phyloP scores from a whole-genome alignment of 2,797 vertebrate species.

The Amblyraja radiata region DNA sequence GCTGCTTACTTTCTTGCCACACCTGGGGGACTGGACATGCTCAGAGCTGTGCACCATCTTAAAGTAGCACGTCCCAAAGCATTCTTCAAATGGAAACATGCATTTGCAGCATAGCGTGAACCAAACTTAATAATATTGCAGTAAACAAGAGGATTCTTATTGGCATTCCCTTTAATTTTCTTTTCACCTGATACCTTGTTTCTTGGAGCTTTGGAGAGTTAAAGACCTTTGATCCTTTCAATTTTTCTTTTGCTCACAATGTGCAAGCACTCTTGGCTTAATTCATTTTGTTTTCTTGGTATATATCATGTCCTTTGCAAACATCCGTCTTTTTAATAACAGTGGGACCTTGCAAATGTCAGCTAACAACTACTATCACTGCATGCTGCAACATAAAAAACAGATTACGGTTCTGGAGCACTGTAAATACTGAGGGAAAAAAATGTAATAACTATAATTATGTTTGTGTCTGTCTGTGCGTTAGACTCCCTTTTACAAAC shows the following conservation, averaged over 20 bases:
- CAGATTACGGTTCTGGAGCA: slow-evolving; percentile 41
- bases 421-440: slow-evolving; percentile 45
- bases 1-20: too few relatives aligned
- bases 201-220: neutral
- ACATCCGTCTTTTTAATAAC: slow-evolving; percentile 47
- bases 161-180: neutral
- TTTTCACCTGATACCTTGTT: neutral
- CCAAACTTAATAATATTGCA: neutral
- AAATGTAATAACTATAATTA: slow-evolving; percentile 49
- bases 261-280: slow-evolving; percentile 42
- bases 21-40: too few relatives aligned
- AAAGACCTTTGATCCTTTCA: slow-evolving; percentile 2
- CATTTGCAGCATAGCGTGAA: too few relatives aligned
- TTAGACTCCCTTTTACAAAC: slow-evolving; percentile 20
- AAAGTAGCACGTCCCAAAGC: too few relatives aligned
- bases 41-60: too few relatives aligned
- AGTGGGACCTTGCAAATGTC: slow-evolving; percentile 46
- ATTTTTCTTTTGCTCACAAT: slow-evolving; percentile 36
- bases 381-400: slow-evolving; percentile 42
- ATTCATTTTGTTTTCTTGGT: slow-evolving; percentile 45
- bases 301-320: slow-evolving; percentile 42
- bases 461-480: slow-evolving; percentile 46
- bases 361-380: slow-evolving; percentile 42
- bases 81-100: too few relatives aligned
- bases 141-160: neutral